A percentile compares a stretch with the other conserved stretches of the same genome.
Conservation (phyloP, 2,113 vertebrate genomes). For the Mustelus asterias region DNA sequence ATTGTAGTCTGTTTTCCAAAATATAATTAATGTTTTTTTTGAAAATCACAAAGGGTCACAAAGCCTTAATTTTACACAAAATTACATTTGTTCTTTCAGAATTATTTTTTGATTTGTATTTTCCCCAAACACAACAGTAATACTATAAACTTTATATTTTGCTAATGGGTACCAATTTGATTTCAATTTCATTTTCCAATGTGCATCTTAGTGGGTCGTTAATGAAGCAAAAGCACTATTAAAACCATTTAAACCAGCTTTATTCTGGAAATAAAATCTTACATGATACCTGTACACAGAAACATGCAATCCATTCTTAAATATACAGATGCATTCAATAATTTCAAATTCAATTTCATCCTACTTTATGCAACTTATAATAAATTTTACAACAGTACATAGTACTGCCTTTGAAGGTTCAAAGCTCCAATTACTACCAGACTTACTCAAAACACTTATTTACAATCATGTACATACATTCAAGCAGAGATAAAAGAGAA, state of each 20-base stretch:
- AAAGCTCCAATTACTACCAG: neutral
- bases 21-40: neutral
- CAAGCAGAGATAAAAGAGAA: neutral
- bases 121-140: neutral
- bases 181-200: neutral
- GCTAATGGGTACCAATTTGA: neutral
- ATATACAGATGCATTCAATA: neutral
- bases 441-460: neutral
- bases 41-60: too few species aligned
- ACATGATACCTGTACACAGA: neutral
- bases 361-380: neutral
- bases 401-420: neutral
- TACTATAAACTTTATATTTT: neutral
- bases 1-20: neutral
- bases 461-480: neutral
- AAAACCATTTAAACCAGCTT: neutral
- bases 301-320: neutral
- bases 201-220: neutral
- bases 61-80: neutral
- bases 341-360: neutral
- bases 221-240: neutral
- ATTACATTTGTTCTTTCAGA: neutral
- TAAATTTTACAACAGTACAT: neutral
- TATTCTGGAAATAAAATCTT: neutral
- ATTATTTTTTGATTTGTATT: neutral